Percentiles rank a stretch among this genome's conserved stretches.
Evolutionary conservation across 2,113 vertebrate species (phyloP).

Genomic region (Charina bottae): DNA sequence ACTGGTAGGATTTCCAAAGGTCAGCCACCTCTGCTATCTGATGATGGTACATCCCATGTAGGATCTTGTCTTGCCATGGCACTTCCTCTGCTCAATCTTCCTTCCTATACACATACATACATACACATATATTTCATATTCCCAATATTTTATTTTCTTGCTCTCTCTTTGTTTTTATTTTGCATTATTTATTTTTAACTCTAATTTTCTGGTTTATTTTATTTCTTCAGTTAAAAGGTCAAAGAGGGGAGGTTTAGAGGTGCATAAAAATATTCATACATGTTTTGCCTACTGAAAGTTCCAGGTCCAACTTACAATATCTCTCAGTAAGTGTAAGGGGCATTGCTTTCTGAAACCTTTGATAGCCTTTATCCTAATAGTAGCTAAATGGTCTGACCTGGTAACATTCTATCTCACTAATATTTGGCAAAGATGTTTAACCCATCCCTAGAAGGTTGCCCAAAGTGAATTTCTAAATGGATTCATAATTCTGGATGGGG

Average conservation of each 20-base stretch:
- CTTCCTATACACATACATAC: background rate
- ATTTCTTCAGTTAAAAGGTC: background rate
- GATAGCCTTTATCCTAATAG: background rate
- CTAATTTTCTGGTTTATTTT: background rate
- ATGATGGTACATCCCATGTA: no score
- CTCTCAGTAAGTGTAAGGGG: background rate
- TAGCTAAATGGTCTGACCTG: background rate
- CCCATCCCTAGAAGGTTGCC: background rate
- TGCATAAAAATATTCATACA: background rate
- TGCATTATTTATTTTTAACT: background rate
- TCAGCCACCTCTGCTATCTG: no score
- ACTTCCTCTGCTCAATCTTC: no score
- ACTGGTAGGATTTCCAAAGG: no score
- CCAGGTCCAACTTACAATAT: background rate
- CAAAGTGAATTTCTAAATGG: background rate
- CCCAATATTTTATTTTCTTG: background rate
- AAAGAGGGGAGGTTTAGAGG: background rate
- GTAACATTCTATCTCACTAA: background rate
- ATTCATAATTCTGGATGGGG: background rate
- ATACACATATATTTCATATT: background rate
- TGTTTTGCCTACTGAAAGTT: background rate
- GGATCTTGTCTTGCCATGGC: no score
- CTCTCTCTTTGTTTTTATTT: background rate
- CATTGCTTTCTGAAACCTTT: no score
- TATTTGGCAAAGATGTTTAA: background rate